Conservation (phyloP, 2,888 invertebrate genomes). For the Dasysyrphus albostriatus region DNA sequence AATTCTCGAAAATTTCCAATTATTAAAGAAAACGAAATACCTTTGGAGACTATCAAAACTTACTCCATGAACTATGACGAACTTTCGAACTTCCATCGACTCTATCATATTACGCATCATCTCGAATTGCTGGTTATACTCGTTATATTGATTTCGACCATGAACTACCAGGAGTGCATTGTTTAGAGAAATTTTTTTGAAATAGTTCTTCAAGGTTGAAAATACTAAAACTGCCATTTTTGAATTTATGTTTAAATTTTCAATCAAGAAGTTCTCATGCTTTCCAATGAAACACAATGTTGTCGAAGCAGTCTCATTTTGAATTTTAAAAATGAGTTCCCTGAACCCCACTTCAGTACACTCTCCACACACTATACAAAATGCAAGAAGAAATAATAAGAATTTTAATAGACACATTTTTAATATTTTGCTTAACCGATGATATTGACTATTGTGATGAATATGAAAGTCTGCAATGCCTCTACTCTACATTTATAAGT, state of each 20-base stretch:
- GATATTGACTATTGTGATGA: too few relatives aligned
- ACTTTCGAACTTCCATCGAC: background rate
- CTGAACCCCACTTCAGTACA: background rate
- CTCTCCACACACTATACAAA: background rate
- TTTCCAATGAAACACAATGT: background rate
- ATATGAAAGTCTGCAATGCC: background rate
- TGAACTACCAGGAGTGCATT: background rate
- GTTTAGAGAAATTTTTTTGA: background rate
- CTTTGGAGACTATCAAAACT: background rate
- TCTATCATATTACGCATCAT: background rate
- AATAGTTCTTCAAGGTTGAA: background rate
- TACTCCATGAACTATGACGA: constrained; percentile 7
- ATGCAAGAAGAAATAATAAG: background rate
- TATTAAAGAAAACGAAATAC: constrained; percentile 12
- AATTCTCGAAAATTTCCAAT: constrained; percentile 47
- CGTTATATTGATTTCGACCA: background rate
- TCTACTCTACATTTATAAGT: background rate
- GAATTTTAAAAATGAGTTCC: background rate
- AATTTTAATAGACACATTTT: background rate
- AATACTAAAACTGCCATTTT: background rate
- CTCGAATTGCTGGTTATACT: background rate
- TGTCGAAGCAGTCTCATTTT: background rate
- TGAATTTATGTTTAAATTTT: background rate
- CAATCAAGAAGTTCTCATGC: background rate
- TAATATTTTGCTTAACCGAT: background rate